Evolutionary conservation across 2,797 vertebrate species (phyloP).

Genomic region (Mus spretus): DNA sequence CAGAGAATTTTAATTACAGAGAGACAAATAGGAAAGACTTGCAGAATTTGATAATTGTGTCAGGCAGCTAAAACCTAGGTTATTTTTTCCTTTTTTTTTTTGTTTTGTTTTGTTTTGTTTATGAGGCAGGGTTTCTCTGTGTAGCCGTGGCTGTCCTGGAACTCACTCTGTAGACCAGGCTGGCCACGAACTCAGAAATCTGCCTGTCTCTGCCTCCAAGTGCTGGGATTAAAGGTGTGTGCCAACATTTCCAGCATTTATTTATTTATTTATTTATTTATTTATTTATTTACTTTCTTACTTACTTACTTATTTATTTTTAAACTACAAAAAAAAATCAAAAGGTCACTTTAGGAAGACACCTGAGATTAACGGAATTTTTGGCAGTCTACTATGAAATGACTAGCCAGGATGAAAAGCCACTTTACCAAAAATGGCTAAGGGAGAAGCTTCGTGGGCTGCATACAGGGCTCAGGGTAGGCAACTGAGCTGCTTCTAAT

Average conservation of each 20-base stretch:
- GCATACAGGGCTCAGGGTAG: neutral
- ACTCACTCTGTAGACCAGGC: too few species aligned
- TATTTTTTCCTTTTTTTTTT: neutral
- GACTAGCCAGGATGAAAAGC: constrained; percentile 20
- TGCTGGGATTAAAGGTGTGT: too few species aligned
- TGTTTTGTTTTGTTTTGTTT: too few species aligned
- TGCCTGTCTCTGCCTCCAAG: too few species aligned
- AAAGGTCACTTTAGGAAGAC: neutral
- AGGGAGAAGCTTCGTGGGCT: constrained; percentile 1
- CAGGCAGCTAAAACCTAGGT: neutral
- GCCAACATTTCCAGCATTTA: too few species aligned
- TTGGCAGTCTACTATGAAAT: constrained; percentile 45
- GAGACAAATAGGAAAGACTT: constrained; percentile 30
- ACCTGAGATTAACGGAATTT: constrained; percentile 38
- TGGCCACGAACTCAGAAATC: too few species aligned
- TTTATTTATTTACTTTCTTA: too few species aligned
- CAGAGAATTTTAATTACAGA: neutral
- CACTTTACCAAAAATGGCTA: neutral
- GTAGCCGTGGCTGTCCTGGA: too few species aligned
- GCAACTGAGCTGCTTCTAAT: neutral
- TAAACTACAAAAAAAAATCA: neutral
- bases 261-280: too few species aligned
- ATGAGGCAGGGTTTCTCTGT: too few species aligned
- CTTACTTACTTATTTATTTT: too few species aligned
- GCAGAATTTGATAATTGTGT: neutral